A percentile compares a stretch with the other conserved stretches of the same genome.
Evolutionary conservation across 1,140 invertebrate genomes (phyloP).

Genomic region (Mizuhopecten yessoensis): DNA sequence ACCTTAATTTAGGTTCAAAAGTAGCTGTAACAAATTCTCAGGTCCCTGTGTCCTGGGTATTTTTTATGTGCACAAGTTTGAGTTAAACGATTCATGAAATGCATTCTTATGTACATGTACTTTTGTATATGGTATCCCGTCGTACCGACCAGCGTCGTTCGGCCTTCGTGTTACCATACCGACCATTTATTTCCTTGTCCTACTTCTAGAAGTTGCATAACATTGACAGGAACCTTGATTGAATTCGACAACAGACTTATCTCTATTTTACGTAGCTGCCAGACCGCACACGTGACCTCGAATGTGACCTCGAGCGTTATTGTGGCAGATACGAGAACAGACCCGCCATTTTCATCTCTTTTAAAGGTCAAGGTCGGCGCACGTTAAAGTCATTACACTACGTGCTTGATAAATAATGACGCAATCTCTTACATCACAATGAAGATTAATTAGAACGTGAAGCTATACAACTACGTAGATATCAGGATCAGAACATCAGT

Average conservation of each 20-base stretch:
- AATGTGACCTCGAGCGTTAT: not conserved
- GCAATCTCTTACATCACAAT: slow-evolving; percentile 2
- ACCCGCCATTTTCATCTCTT: not conserved
- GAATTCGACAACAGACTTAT: not conserved
- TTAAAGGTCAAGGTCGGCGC: slow-evolving; percentile 25
- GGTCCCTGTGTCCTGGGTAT: no score
- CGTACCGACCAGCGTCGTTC: no score
- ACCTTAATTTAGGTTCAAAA: no score
- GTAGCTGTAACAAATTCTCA: no score
- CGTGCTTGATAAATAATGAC: slow-evolving; percentile 34
- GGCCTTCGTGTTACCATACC: no score
- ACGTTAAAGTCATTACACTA: slow-evolving; percentile 19
- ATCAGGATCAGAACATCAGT: not conserved
- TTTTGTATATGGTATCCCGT: no score
- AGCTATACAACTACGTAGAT: not conserved
- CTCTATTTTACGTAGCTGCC: not conserved
- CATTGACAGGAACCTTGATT: not conserved
- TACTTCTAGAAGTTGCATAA: slow-evolving; percentile 5
- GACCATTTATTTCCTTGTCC: not conserved
- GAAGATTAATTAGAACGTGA: not conserved
- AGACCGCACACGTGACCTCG: not conserved
- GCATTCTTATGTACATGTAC: no score
- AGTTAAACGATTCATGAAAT: no score
- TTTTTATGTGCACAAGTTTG: no score
- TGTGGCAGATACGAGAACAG: slow-evolving; percentile 15